These are phyloP conservation scores for Caranx ignobilis DNA, from an alignment of 2,113 vertebrate genomes.

Conservation along the genomic window DNA sequence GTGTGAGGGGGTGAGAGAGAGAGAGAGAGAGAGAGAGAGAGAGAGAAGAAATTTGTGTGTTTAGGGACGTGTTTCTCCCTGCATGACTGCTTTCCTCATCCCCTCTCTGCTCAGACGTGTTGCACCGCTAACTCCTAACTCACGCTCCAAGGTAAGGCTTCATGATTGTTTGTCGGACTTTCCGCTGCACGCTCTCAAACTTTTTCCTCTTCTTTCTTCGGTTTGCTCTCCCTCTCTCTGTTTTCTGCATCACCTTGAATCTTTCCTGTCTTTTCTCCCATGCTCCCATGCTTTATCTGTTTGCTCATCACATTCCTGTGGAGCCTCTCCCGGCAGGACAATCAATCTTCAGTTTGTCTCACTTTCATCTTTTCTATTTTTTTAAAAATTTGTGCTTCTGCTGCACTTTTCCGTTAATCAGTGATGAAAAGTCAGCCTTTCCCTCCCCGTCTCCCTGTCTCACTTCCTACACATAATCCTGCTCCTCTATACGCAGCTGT, in stretches of 20 bases:
- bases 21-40: slow-evolving; percentile 4
- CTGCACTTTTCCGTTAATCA: neutral
- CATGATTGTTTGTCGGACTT: neutral
- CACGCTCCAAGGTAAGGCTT: slow-evolving; percentile 65
- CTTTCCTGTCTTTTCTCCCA: neutral
- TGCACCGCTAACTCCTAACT: neutral
- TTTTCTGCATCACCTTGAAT: neutral
- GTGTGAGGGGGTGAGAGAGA: neutral
- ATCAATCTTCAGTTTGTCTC: slow-evolving; percentile 14
- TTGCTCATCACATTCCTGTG: slow-evolving; percentile 55
- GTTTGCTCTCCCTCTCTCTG: neutral
- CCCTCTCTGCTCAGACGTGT: slow-evolving; percentile 41
- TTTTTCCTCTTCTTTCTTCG: neutral
- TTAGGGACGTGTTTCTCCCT: slow-evolving; percentile 26
- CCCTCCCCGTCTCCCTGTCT: neutral
- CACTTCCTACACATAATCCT: neutral
- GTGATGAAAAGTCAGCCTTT: neutral
- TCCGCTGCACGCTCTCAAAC: neutral
- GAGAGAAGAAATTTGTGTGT: slow-evolving; percentile 36
- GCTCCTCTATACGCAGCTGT: neutral
- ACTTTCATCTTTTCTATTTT: neutral
- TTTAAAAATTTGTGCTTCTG: neutral
- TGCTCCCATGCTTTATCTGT: neutral
- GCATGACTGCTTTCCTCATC: slow-evolving; percentile 21
- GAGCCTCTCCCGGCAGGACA: slow-evolving; percentile 32